Conservation (phyloP, 2,113 vertebrate species). For the Pithys albifrons region DNA sequence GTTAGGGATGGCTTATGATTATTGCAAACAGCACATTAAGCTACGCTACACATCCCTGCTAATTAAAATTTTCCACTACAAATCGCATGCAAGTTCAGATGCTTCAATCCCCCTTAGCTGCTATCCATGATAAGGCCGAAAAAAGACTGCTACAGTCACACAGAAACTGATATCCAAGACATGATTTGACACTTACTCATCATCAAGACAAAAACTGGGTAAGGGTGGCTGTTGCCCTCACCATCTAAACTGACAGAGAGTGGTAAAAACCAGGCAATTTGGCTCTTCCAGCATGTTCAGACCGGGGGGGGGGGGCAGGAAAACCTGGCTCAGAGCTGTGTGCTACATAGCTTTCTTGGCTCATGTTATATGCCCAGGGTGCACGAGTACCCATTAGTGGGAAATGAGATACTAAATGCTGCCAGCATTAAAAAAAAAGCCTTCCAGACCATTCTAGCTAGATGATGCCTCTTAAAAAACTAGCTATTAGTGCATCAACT, state of each 20-base stretch:
- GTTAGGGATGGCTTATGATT: neutral
- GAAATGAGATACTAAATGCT: neutral
- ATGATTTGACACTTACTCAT: neutral
- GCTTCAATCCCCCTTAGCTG: neutral
- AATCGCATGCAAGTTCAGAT: neutral
- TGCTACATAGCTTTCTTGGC: neutral
- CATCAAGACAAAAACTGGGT: neutral
- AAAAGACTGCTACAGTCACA: neutral
- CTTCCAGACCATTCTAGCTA: neutral
- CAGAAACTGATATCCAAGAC: neutral
- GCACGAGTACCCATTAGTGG: slow-evolving; percentile 36
- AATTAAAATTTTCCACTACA: neutral
- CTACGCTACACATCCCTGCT: neutral
- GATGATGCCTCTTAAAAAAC: neutral
- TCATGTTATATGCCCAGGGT: neutral
- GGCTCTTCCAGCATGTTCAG: neutral
- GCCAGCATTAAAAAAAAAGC: neutral
- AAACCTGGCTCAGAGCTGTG: neutral
- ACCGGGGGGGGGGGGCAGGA: neutral
- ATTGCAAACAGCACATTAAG: neutral
- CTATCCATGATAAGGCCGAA: neutral
- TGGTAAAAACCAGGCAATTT: neutral
- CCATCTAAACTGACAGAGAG: neutral
- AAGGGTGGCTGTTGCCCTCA: neutral
- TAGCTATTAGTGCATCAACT: neutral